Evolutionary conservation across 2,888 invertebrate genomes (phyloP).

Genomic region (Ormyrus labotus): DNA sequence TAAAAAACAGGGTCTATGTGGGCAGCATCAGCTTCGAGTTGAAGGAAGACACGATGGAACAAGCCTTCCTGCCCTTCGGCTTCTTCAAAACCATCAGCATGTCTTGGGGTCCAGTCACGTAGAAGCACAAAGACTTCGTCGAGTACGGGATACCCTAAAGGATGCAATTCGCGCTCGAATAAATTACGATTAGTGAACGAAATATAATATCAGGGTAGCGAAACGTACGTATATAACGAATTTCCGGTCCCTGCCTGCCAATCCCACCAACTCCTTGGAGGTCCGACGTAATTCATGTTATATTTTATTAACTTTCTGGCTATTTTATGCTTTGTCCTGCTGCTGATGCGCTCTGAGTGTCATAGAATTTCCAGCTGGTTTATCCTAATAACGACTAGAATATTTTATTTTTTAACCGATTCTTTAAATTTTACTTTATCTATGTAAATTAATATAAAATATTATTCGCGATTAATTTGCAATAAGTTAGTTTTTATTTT

Average conservation of each 20-base stretch:
- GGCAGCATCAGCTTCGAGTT: slow-evolving; percentile 99
- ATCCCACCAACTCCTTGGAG: slow-evolving; percentile 74
- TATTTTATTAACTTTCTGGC: slow-evolving; percentile 29
- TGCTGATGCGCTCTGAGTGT: too few relatives aligned
- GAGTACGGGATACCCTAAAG: slow-evolving; percentile 99
- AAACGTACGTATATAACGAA: slow-evolving; percentile 75
- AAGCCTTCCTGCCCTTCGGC: slow-evolving; percentile 98
- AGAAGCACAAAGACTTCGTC: slow-evolving; percentile 99
- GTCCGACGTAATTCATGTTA: slow-evolving; percentile 73
- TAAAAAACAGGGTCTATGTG: slow-evolving; percentile 91
- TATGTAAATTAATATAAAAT: too few relatives aligned
- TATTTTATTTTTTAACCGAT: too few relatives aligned
- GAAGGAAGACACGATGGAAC: slow-evolving; percentile 97
- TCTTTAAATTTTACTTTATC: too few relatives aligned
- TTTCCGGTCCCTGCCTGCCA: slow-evolving; percentile 73
- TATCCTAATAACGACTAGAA: too few relatives aligned
- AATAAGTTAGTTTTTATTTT: too few relatives aligned
- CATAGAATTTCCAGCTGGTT: too few relatives aligned
- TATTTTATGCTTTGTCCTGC: too few relatives aligned
- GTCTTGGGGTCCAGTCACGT: slow-evolving; percentile 99
- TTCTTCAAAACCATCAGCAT: slow-evolving; percentile 99
- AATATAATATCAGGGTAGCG: slow-evolving; percentile 90
- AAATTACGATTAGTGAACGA: slow-evolving; percentile 98
- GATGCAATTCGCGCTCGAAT: slow-evolving; percentile 97
- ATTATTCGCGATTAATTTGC: too few relatives aligned